phyloP scores from a whole-genome alignment of 2,888 invertebrate species.

The Aromia moschata region DNA sequence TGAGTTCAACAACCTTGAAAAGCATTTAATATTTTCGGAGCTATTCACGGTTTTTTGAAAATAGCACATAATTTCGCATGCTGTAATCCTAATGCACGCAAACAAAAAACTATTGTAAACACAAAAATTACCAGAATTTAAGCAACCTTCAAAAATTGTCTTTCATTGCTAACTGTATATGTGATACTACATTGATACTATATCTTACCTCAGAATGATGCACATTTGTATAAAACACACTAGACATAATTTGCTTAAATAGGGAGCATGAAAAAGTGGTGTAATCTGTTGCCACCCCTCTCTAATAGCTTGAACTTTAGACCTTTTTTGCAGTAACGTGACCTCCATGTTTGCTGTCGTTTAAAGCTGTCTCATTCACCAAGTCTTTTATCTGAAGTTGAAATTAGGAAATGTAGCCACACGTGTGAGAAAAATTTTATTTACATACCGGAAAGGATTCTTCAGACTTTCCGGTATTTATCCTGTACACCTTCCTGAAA shows the following conservation, averaged over 20 bases:
- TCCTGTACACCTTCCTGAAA: conserved; percentile 70
- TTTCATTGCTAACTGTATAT: no score
- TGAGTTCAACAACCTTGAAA: no score
- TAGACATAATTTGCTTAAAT: conserved; percentile 68
- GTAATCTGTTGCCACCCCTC: conserved; percentile 71
- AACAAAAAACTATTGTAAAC: no score
- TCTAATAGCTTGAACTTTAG: conserved; percentile 64
- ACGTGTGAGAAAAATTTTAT: not conserved
- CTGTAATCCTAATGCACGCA: no score
- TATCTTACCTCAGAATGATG: conserved; percentile 59
- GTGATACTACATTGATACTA: not conserved
- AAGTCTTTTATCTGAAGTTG: conserved; percentile 16
- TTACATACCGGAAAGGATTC: conserved; percentile 72
- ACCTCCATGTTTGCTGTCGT: conserved; percentile 50
- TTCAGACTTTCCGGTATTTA: conserved; percentile 71
- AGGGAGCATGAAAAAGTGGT: conserved; percentile 71
- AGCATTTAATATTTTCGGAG: no score
- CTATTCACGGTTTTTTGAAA: no score
- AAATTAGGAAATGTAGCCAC: not conserved
- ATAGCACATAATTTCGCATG: no score
- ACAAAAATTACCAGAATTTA: no score
- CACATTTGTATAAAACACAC: conserved; percentile 52
- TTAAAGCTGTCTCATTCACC: conserved; percentile 52
- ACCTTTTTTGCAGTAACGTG: conserved; percentile 46
- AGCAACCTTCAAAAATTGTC: no score